Conservation (phyloP, 2,888 invertebrate genomes). For the Macaria notata region DNA sequence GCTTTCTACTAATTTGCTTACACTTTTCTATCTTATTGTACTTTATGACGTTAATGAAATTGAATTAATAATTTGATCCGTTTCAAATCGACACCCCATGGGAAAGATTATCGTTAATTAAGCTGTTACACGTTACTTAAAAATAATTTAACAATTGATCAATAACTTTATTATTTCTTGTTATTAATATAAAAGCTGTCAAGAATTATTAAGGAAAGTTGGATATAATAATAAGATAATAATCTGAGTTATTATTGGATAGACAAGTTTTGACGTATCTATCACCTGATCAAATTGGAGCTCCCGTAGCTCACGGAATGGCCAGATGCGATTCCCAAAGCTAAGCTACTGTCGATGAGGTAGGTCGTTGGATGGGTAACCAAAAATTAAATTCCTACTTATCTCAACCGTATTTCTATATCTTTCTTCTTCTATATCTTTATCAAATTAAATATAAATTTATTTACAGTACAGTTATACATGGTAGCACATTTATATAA, state of each 20-base stretch:
- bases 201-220: constrained; percentile 10
- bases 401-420: too few relatives aligned
- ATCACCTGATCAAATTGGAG: too few relatives aligned
- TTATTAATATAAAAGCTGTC: constrained; percentile 9
- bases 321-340: too few relatives aligned
- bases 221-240: constrained; percentile 12
- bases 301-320: too few relatives aligned
- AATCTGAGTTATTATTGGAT: constrained; percentile 14
- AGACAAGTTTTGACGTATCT: constrained; percentile 4
- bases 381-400: too few relatives aligned
- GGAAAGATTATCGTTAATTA: constrained; percentile 31
- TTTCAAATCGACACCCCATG: constrained; percentile 25
- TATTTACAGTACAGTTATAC: too few relatives aligned
- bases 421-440: too few relatives aligned
- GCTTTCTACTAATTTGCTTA: neutral
- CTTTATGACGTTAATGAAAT: constrained; percentile 16
- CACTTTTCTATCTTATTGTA: constrained; percentile 22
- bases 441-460: too few relatives aligned
- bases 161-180: constrained; percentile 30
- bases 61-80: constrained; percentile 13
- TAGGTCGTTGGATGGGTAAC: too few relatives aligned
- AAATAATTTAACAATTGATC: constrained; percentile 15
- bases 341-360: too few relatives aligned
- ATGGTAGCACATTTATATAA: too few relatives aligned
- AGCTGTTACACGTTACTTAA: constrained; percentile 27